These are phyloP conservation scores for Tympanuchus pallidicinctus DNA, from an alignment of 2,113 vertebrate species.

Conservation along the genomic window DNA sequence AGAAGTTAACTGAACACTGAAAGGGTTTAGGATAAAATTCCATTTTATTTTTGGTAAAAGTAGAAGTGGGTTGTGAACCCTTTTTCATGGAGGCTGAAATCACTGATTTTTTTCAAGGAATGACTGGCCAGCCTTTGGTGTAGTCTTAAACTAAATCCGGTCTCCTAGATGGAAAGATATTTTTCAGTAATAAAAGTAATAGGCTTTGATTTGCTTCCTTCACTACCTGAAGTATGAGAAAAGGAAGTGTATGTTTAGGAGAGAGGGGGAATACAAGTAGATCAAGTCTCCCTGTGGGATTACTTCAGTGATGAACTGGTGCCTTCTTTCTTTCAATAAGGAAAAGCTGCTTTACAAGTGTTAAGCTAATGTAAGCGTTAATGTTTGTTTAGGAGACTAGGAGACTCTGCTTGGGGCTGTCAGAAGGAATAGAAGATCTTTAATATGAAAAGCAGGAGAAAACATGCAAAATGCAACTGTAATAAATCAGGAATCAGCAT, in stretches of 20 bases:
- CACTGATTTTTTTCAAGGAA: not conserved
- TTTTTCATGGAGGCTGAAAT: not conserved
- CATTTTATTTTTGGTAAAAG: not conserved
- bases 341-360: slow-evolving; percentile 52
- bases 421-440: slow-evolving; percentile 7
- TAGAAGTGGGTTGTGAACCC: not conserved
- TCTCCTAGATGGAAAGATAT: not conserved
- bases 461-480: not conserved
- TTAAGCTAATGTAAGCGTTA: slow-evolving; percentile 31
- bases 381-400: slow-evolving; percentile 24
- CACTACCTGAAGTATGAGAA: not conserved
- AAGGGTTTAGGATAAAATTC: not conserved
- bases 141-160: not conserved
- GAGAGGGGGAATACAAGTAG: not conserved
- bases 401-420: not conserved
- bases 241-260: not conserved
- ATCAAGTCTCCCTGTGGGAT: not conserved
- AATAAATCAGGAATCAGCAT: not conserved
- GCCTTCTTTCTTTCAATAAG: slow-evolving; percentile 30
- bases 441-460: slow-evolving; percentile 16
- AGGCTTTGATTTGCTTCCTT: not conserved
- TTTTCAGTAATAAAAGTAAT: not conserved
- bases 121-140: not conserved
- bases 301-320: slow-evolving; percentile 17
- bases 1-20: not conserved